Evolutionary conservation across 2,113 vertebrate species (phyloP).

Genomic region (Anarrhichthys ocellatus): DNA sequence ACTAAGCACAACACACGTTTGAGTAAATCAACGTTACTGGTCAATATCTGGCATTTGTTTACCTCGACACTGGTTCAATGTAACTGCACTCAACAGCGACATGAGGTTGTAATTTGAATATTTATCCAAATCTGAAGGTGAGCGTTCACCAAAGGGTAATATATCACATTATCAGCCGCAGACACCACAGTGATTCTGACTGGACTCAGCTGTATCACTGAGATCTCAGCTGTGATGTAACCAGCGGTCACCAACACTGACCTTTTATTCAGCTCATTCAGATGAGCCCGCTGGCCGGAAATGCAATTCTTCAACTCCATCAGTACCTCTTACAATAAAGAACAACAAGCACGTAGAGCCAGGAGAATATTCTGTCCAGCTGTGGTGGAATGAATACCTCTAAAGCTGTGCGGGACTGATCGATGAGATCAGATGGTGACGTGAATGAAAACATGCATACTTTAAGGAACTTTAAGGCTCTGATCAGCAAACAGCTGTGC

Average conservation of each 20-base stretch:
- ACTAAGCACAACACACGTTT: neutral
- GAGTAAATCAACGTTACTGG: neutral
- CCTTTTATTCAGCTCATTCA: slow-evolving; percentile 5
- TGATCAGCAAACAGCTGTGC: neutral
- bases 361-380: neutral
- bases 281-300: neutral
- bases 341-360: neutral
- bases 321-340: neutral
- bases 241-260: neutral
- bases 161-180: neutral
- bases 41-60: neutral
- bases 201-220: neutral
- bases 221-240: neutral
- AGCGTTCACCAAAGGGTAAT: neutral
- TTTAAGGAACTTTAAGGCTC: neutral
- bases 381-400: neutral
- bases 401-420: neutral
- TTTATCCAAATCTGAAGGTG: neutral
- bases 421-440: neutral
- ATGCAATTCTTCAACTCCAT: neutral
- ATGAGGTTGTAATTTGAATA: neutral
- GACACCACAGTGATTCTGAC: neutral
- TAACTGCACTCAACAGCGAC: neutral
- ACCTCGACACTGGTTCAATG: neutral
- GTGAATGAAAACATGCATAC: neutral